Conservation (phyloP, 1,140 invertebrate genomes). For the Melanaphis sacchari region DNA sequence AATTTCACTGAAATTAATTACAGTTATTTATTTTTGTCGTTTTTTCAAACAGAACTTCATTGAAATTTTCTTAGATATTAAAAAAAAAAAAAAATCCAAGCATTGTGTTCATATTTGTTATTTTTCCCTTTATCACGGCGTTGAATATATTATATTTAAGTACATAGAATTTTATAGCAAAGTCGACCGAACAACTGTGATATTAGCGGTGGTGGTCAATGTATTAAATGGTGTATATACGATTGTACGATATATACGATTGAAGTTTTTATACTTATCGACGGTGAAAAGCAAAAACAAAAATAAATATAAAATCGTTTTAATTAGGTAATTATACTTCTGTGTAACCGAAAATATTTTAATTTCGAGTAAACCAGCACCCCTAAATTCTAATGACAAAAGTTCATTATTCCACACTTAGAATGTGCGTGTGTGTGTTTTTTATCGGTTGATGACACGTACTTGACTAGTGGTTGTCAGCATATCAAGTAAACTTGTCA, state of each 20-base stretch:
- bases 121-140: too few relatives aligned
- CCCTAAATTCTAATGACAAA: background rate
- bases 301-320: background rate
- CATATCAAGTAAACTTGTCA: background rate
- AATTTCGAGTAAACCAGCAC: background rate
- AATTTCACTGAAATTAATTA: background rate
- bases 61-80: too few relatives aligned
- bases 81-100: too few relatives aligned
- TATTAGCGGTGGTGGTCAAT: background rate
- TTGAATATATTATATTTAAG: too few relatives aligned
- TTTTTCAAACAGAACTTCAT: too few relatives aligned
- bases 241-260: background rate
- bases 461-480: background rate
- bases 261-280: background rate
- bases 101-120: too few relatives aligned
- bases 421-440: background rate
- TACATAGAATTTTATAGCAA: background rate
- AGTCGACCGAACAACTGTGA: background rate
- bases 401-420: background rate
- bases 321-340: background rate
- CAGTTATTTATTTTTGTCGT: background rate
- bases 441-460: background rate
- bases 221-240: background rate
- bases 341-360: background rate
- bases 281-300: background rate